Evolutionary conservation across 2,113 vertebrate genomes (phyloP).

Genomic region (Emydocephalus ijimae): DNA sequence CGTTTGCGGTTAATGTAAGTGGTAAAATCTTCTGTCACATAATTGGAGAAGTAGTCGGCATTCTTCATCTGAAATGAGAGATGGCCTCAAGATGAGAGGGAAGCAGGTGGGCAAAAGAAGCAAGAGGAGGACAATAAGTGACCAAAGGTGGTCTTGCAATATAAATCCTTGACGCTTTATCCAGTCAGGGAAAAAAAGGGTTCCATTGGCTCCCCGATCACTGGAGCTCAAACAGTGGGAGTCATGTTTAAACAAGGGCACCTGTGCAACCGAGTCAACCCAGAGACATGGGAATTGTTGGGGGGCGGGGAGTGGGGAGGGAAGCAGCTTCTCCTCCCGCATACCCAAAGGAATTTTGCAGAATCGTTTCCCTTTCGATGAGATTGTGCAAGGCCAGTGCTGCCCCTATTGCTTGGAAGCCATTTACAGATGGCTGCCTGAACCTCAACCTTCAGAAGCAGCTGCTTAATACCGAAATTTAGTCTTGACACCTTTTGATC

Average conservation of each 20-base stretch:
- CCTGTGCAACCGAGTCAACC: background rate
- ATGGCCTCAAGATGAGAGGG: background rate
- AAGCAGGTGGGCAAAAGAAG: background rate
- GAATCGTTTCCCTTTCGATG: background rate
- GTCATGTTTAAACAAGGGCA: background rate
- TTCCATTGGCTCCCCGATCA: background rate
- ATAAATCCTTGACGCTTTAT: background rate
- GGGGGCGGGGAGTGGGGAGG: too few species aligned
- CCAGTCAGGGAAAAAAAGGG: background rate
- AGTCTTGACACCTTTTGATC: background rate
- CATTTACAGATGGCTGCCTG: background rate
- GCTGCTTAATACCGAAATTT: background rate
- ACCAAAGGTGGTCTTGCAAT: background rate
- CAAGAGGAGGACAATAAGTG: background rate
- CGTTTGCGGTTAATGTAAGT: slow-evolving; percentile 95
- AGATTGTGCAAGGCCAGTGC: background rate
- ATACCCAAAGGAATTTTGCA: background rate
- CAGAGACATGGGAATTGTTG: background rate
- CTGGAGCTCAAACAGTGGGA: background rate
- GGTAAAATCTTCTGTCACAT: slow-evolving; percentile 94
- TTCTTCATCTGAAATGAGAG: slow-evolving; percentile 84
- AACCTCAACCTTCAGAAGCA: background rate
- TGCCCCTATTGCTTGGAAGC: background rate
- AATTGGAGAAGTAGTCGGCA: slow-evolving; percentile 93
- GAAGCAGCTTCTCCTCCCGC: background rate